Evolutionary conservation across 2,797 vertebrate species (phyloP), one percentile per base, ranked within the genome.

Genomic region (Hydrocynus forskahlii): DNA sequence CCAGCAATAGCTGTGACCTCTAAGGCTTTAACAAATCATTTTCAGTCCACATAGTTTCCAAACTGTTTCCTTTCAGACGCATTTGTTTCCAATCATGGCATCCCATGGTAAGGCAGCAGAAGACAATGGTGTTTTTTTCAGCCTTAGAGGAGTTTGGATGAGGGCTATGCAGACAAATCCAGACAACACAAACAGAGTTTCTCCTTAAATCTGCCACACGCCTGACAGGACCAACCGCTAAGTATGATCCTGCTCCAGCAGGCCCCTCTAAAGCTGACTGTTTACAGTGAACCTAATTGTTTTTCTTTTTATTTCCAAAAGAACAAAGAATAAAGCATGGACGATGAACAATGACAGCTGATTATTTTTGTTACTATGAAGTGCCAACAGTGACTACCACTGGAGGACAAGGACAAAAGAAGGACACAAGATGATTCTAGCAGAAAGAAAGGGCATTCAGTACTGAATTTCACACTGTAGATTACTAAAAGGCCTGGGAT

Each of bases 121-220:
- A 59, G 73, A 81, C 69, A 74, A 91, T 88, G 83, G 76, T 55
- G 79, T 85, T 75, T 57, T 67, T 90, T 89, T 80, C 80, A 83
- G 86, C 84, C 76, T 16, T 79, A 71, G 86, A 89, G 88, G 86
- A 91, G 62, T 74, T 64, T 68, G 62, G 77, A 79, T 77, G 68
- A 78, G 75, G 40, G 23, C 54, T 68, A 76, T 74, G 62, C 64
- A 82, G 79, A 81, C 68, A 77, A 75, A 79, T 48, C 57, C 35
- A 86, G 55, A 75, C 62, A 69, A 76, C 43, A 79, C 55, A 84
- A 85, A 82, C 66, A 83, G 60, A 70, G 48, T 72, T 52, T 64
- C 55, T 52, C 71, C 74, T 54, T 71, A 81, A 83, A 81, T 86
- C 78, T 81, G 68, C 63, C 64, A 48, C 59, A 68, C 80, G 66